Evolutionary conservation across 2,113 vertebrate species (phyloP), one percentile per base, ranked within the genome.

Genomic region (Bubalus kerabau): DNA sequence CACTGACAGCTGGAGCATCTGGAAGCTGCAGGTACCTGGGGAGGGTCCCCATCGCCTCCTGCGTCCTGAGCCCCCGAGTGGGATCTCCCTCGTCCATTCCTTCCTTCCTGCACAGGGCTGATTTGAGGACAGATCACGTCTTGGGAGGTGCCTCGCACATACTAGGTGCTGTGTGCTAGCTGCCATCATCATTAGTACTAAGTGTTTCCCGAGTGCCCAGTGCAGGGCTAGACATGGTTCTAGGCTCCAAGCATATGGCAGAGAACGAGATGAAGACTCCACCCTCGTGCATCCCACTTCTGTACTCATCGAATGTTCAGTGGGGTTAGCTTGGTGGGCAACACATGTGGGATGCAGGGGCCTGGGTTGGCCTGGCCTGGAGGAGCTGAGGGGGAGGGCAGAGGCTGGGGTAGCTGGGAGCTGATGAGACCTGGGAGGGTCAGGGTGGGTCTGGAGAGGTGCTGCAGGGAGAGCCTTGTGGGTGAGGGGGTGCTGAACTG

Each of bases 1-100:
- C 74, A 92, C 6, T 0, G 97, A 99, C 92, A 99, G 99, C 98
- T 93, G 98, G 96, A 99, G 98, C 32, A 99, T 99, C 98, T 99
- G 99, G 99, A 99, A 99, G 98, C 99, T 99, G 46, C 99, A 99
- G 99, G 99, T 99, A 97, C 3, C 14, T n/a, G 7, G 21, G 30
- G 5, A 32, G 16, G 28, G 9, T 28, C n/a, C 76, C 24, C 23
- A 5, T 32, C 26, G 7, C 50, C 5, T 23, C 30, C 80, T 50
- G 28, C 4, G 4, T 21, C 24, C 59, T 86, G 85, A 30, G 17
- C 17, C 23, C 30, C 7, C 2, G 4, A 50, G 59, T 9, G 15
- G 80, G 30, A 71, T 54, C 36, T 15, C 60, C 81, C 26, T 46
- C 15, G 5, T 6, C 23, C 13, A 28, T 24, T 40, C 50, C 36